These are phyloP conservation scores for Rapana venosa DNA, from an alignment of 2,888 invertebrate species.

Conservation along the genomic window DNA sequence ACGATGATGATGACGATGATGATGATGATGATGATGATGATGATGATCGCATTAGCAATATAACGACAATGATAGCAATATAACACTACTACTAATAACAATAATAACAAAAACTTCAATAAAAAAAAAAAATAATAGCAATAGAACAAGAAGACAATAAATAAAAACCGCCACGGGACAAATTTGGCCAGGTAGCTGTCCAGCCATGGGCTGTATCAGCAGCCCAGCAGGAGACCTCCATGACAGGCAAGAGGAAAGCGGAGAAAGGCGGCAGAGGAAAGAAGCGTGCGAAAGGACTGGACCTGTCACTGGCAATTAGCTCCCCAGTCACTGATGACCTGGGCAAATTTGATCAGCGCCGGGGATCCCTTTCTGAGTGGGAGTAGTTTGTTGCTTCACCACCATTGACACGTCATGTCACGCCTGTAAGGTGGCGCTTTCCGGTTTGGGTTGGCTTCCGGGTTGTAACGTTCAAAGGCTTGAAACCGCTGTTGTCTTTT, in stretches of 20 bases:
- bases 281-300: constrained; percentile 2
- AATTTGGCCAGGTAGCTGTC: too few relatives aligned
- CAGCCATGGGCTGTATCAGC: too few relatives aligned
- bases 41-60: too few relatives aligned
- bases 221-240: not conserved
- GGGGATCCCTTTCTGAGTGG: constrained; percentile 32
- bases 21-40: too few relatives aligned
- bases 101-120: too few relatives aligned
- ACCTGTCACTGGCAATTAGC: constrained; percentile 39
- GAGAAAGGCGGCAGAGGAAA: not conserved
- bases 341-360: constrained; percentile 44
- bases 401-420: constrained; percentile 27
- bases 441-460: not conserved
- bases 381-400: constrained; percentile 20
- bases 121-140: too few relatives aligned
- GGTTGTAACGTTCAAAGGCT: not conserved
- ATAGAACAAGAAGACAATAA: too few relatives aligned
- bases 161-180: too few relatives aligned
- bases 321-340: constrained; percentile 36
- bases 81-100: too few relatives aligned
- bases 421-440: constrained; percentile 31
- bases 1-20: too few relatives aligned
- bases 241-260: not conserved
- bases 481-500: not conserved
- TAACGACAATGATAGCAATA: too few relatives aligned